phyloP scores from a whole-genome alignment of 2,113 vertebrate genomes.

The Urocolius indicus region DNA sequence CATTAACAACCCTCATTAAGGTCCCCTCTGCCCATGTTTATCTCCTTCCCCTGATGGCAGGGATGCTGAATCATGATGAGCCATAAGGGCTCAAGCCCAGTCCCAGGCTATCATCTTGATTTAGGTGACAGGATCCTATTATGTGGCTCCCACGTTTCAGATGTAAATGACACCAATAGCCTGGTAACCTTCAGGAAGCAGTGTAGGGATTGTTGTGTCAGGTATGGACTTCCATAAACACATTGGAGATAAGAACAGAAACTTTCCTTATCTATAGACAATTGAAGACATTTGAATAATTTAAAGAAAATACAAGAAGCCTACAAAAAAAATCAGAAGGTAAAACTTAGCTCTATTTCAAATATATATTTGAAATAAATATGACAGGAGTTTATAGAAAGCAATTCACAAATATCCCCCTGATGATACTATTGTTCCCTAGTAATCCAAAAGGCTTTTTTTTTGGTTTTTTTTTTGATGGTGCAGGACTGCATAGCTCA shows the following conservation, averaged over 20 bases:
- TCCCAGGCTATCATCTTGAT: background rate
- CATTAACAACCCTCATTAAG: background rate
- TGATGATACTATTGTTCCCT: background rate
- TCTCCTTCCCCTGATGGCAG: background rate
- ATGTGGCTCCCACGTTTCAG: slow-evolving; percentile 21
- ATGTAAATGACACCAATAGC: slow-evolving; percentile 16
- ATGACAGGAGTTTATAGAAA: background rate
- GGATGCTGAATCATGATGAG: background rate
- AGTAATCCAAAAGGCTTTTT: background rate
- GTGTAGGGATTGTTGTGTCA: background rate
- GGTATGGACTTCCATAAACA: background rate
- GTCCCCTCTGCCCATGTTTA: background rate
- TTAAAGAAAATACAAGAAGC: background rate
- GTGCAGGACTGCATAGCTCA: background rate
- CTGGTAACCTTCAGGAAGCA: background rate
- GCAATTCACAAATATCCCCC: background rate
- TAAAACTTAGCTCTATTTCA: background rate
- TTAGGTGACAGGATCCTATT: slow-evolving; percentile 1
- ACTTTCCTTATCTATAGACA: background rate
- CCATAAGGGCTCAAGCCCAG: background rate
- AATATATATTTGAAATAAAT: background rate
- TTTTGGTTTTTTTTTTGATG: background rate
- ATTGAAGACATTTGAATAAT: background rate
- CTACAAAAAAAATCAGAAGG: background rate
- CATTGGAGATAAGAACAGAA: background rate